These are phyloP conservation scores for Onychostoma macrolepis DNA, from an alignment of 2,113 vertebrate genomes.

Conservation along the genomic window DNA sequence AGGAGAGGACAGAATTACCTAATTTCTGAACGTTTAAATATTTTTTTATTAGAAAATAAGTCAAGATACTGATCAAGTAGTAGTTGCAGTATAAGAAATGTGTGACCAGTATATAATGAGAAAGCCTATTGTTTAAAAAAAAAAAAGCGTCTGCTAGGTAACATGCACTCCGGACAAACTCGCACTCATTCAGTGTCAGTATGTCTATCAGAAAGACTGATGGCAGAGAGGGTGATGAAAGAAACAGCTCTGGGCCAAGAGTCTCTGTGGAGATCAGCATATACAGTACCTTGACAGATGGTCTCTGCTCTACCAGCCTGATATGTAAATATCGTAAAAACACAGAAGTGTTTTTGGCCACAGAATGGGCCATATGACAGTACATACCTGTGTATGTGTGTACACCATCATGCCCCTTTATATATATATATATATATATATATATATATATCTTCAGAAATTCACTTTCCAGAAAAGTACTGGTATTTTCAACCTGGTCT, in stretches of 20 bases:
- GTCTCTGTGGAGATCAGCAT: slow-evolving; percentile 45
- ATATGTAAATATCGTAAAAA: slow-evolving; percentile 44
- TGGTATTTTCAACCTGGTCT: too few relatives aligned
- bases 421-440: not conserved
- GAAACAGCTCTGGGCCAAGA: slow-evolving; percentile 47
- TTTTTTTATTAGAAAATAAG: not conserved
- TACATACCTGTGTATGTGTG: not conserved
- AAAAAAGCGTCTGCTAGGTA: not conserved
- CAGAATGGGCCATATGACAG: not conserved
- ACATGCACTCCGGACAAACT: not conserved
- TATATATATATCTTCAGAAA: not conserved
- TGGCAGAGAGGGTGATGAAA: slow-evolving; percentile 48
- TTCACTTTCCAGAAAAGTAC: not conserved
- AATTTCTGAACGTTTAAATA: not conserved
- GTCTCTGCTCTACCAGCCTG: slow-evolving; percentile 40
- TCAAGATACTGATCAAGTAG: not conserved
- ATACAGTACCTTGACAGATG: slow-evolving; percentile 53
- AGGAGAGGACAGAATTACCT: too few relatives aligned
- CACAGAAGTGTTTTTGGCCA: not conserved
- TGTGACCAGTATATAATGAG: not conserved
- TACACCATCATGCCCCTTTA: too few relatives aligned
- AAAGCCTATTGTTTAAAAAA: not conserved
- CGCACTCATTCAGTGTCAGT: slow-evolving; percentile 31
- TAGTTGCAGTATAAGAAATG: not conserved
- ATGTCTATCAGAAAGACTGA: slow-evolving; percentile 45